Conservation (phyloP, 2,113 vertebrate genomes). For the Pomatorhinus ruficollis region DNA sequence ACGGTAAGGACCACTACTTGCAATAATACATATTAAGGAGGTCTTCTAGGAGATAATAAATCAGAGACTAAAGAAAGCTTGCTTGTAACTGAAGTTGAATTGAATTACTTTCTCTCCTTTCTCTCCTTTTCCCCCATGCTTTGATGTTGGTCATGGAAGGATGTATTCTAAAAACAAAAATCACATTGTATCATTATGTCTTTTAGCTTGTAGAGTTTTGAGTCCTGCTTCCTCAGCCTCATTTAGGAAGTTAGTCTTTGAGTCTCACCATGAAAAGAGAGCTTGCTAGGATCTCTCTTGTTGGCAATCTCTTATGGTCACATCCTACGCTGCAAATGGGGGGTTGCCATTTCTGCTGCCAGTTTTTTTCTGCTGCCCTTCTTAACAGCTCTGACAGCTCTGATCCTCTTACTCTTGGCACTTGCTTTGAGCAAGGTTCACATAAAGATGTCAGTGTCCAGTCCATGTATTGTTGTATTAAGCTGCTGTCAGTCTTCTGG, state of each 20-base stretch:
- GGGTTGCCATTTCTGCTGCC: background rate
- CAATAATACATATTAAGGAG: background rate
- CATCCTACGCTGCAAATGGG: background rate
- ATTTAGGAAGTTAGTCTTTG: background rate
- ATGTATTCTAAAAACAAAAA: background rate
- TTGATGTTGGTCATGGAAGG: background rate
- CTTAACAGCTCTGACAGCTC: background rate
- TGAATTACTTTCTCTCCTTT: background rate
- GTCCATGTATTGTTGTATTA: constrained; percentile 15
- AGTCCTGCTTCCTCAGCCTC: background rate
- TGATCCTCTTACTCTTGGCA: background rate
- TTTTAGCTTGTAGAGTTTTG: background rate
- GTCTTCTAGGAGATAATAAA: background rate
- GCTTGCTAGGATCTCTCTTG: background rate
- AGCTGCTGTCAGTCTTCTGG: constrained; percentile 48
- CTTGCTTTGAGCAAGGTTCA: constrained; percentile 68
- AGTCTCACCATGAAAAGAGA: background rate
- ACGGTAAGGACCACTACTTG: background rate
- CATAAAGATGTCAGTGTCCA: constrained; percentile 38
- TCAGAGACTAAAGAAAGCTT: background rate
- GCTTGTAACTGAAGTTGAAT: background rate
- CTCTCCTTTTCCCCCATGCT: background rate
- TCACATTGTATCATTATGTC: background rate
- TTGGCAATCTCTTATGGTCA: background rate
- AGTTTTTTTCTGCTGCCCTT: background rate